Evolutionary conservation across 1,140 invertebrate genomes (phyloP), one percentile per base, ranked within the genome.

Genomic region (Antheraea mylitta): DNA sequence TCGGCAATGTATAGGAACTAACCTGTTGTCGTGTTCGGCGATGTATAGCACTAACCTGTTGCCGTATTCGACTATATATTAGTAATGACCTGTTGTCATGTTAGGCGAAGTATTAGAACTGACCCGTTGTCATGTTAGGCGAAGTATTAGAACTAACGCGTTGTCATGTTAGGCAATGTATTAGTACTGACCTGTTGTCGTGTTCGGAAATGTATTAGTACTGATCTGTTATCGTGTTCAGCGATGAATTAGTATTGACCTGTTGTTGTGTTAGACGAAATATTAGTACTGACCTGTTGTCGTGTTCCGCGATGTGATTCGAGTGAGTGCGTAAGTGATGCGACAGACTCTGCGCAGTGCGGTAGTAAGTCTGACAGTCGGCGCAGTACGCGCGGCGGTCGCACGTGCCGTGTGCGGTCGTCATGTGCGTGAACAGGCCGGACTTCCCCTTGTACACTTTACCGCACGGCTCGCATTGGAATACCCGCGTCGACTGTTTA

Each of bases 261-360:
- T 30, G 22, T 30, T 30, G 22, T 30, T 4, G 22, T 30, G 22
- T 30, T 30, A 1, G 22, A 4, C 7, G 53, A 45, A 16, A 60
- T 42, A 64, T 19, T 9, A 63, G 37, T 9, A 66, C 78, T 71
- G 18, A 84, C 80, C 74, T 80, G 30, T 79, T 80, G 58, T 79
- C 76, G 0, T 38, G 38, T 1, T 82, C 80, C 3, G 18, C 66
- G 8, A 80, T 65, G 48, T 87, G 86, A 7, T 62, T 75, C 0
- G 80, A 84, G 59, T 86, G 78, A 0, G 78, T 83, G 30, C 68
- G 73, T 16, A 87, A 58, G 63, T 89, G 86, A 19, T 84, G 73
- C 11, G 62, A 64, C 0, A 87, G 69, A 1, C 70, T 79, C 3
- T 64, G 13, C 7, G 58, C 16, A 0, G 77, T 76, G 1, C 66